Evolutionary conservation across 2,888 invertebrate species (phyloP), one percentile per base, ranked within the genome.

Genomic region (Agrilus biguttatus): DNA sequence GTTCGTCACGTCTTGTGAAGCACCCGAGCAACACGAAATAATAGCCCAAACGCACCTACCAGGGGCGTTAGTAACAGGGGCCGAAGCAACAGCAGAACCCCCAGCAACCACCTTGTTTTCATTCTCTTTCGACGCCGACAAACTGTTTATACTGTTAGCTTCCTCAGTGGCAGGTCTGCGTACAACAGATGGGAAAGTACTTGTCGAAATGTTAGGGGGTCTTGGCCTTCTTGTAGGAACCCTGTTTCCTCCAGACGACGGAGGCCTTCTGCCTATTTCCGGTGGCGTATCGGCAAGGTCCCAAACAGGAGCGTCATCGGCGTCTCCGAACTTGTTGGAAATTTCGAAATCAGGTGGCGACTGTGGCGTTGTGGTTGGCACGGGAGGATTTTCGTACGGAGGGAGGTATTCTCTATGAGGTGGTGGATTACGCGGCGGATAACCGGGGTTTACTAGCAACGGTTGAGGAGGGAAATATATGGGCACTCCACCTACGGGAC

Each of bases 31-130:
- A 56, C 87, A 88, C 2, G 78, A 75, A 6, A 83, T 66, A 40
- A 86, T 80, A 0, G 86, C 86, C 75, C 82, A 78, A 0, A 81
- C 77, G 54, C 87, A 87, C 1, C 73, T 70, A 8, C 76, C 70
- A 1, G 79, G 68, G 19, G 68, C 41, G 61, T 55, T 33, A 8
- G 36, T 28, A 14, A 33, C 33, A 12, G 17, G 13, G 5, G 40
- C 8, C 57, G 55, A 67, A 10, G 10, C 28, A 8, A 4, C 28
- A 28, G 10, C 28, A 28, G 8, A 6, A 23, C 7, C 8, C 3
- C 8, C 28, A 28, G 8, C 10, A 28, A 2, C 34, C 49, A 37
- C 12, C 49, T 45, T 14, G 50, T 42, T 37, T 44, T 42, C 13
- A 48, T 5, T 28, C 28, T 28, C 14, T 13, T 36, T 19, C 12